Evolutionary conservation across 2,113 vertebrate genomes (phyloP), one percentile per base, ranked within the genome.

Genomic region (Engystomops pustulosus): DNA sequence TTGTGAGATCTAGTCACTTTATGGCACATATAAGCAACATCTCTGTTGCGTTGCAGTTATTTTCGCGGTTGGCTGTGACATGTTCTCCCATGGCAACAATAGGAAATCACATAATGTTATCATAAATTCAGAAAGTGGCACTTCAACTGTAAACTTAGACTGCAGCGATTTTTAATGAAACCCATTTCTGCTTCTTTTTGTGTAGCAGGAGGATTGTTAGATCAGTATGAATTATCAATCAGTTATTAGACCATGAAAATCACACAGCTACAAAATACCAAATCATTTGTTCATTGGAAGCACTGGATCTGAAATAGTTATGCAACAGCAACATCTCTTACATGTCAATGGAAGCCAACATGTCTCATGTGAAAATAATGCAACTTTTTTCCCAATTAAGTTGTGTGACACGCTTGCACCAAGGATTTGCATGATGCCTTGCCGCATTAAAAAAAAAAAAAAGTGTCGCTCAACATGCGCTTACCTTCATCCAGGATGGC

Each of bases 31-130:
- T 18, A 68, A 34, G 30, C 30, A 68, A 68, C 30, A 34, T 68
- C 20, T 68, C 32, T 68, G 3, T 8, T 36, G 34, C 36, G 67
- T 11, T n/a, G 34, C 67, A 69, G 67, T 69, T 38, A 38, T 20
- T 38, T 38, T 69, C 34, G 38, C 34, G 11, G 3, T 65, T 65
- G 34, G 60, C 60, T 65, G 30, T 65, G 55, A 27, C 60, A 18
- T 65, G 60, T 69, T n/a, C 18, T 38, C 67, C 67, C 67, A n/a
- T 10, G 38, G 20, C 67, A 69, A 69, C 67, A n/a, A 69, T 69
- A 69, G 67, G 32, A 69, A 69, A 38, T 6, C 8, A 38, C 30
- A 68, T 36, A 68, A 38, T n/a, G 67, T 2, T 38, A n/a, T 23
- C 32, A 69, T 38, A 69, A 69, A 69, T 69, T 41, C 67, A 69